Percentiles rank a stretch among this genome's conserved stretches.
These are phyloP conservation scores for Malurus elegans DNA, from an alignment of 2,113 vertebrate species.

Conservation along the genomic window DNA sequence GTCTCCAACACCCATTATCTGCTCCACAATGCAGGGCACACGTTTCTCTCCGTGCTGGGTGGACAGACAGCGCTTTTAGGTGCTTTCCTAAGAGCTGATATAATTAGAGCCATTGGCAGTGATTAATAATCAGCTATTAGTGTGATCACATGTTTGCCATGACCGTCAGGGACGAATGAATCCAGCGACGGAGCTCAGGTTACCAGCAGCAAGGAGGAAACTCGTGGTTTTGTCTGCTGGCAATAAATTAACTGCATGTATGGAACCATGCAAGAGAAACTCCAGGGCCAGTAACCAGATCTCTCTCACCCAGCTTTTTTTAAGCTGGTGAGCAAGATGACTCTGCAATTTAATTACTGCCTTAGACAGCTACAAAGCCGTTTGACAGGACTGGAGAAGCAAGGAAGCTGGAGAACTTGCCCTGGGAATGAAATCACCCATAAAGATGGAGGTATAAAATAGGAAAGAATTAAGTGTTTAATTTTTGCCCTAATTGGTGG, in stretches of 20 bases:
- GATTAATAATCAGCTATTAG: conserved; percentile 22
- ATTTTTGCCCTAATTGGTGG: neutral
- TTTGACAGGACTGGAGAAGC: neutral
- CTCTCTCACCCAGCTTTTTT: neutral
- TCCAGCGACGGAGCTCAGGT: neutral
- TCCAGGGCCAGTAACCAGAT: neutral
- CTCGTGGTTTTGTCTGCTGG: neutral
- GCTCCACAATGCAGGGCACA: fast-evolving
- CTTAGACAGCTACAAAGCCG: neutral
- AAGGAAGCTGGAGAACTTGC: neutral
- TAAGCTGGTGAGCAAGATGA: conserved; percentile 2
- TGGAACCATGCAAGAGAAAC: neutral
- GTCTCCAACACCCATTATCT: neutral
- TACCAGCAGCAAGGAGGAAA: conserved; percentile 4
- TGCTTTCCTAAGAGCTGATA: neutral
- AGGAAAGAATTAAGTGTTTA: neutral
- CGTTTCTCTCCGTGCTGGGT: neutral
- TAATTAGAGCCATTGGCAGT: neutral
- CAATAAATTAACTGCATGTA: neutral
- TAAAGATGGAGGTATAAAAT: neutral
- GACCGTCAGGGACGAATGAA: neutral
- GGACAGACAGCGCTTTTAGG: neutral
- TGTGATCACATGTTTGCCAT: neutral
- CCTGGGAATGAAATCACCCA: neutral
- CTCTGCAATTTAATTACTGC: conserved; percentile 9